Evolutionary conservation across 2,797 vertebrate genomes (phyloP).

Genomic region (Crocidura indochinensis): DNA sequence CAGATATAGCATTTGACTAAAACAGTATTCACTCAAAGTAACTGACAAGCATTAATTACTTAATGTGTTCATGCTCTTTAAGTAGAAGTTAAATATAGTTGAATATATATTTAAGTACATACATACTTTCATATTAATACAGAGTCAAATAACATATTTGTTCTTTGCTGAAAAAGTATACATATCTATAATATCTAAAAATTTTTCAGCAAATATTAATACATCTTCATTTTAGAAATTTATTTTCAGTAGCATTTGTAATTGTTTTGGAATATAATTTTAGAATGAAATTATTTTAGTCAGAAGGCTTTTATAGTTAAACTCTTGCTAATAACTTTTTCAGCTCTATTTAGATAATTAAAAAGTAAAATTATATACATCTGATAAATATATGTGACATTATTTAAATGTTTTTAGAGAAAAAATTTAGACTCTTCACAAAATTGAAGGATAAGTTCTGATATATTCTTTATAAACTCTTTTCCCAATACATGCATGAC

Average conservation of each 20-base stretch:
- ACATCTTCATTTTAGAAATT: conserved; percentile 1
- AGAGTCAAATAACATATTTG: conserved; percentile 13
- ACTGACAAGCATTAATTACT: conserved; percentile 82
- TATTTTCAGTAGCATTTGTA: not conserved
- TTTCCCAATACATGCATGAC: fast-evolving
- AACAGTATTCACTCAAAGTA: conserved; percentile 63
- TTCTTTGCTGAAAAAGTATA: not conserved
- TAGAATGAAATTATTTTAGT: conserved; percentile 13
- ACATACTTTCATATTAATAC: not conserved
- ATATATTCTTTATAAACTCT: not conserved
- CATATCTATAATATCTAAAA: not conserved
- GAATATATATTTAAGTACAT: not conserved
- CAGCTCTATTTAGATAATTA: not conserved
- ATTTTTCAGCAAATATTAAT: not conserved
- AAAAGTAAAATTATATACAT: not conserved
- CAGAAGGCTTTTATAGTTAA: not conserved
- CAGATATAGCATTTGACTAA: conserved; percentile 67
- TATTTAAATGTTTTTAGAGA: not conserved
- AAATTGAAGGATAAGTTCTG: not conserved
- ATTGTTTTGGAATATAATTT: conserved; percentile 2
- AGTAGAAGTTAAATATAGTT: conserved; percentile 76
- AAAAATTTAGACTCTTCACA: not conserved
- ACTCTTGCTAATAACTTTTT: not conserved
- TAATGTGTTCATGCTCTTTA: conserved; percentile 75
- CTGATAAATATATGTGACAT: not conserved